Percentiles rank a stretch among this genome's conserved stretches.
These are phyloP conservation scores for Perca flavescens DNA, from an alignment of 2,113 vertebrate genomes.

Conservation along the genomic window DNA sequence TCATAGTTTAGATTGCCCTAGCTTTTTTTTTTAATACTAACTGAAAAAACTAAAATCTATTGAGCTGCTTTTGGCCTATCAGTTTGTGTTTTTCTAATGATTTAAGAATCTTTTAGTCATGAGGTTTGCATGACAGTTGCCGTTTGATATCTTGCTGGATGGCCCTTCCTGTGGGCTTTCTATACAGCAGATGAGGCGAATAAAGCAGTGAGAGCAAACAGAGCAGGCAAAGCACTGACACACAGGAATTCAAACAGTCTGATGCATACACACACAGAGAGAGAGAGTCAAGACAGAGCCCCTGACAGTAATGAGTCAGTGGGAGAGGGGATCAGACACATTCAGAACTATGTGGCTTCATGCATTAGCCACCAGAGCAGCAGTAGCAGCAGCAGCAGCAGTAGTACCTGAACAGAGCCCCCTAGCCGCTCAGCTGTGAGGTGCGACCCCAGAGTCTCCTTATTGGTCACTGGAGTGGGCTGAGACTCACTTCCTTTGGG, in stretches of 20 bases:
- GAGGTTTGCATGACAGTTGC: slow-evolving; percentile 26
- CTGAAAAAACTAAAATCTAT: background rate
- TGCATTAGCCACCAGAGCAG: slow-evolving; percentile 75
- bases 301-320: slow-evolving; percentile 32
- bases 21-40: too few relatives aligned
- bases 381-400: slow-evolving; percentile 73
- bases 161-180: slow-evolving; percentile 39
- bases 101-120: background rate
- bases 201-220: slow-evolving; percentile 45
- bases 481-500: slow-evolving; percentile 92
- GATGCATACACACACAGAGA: slow-evolving; percentile 30
- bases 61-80: background rate
- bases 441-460: slow-evolving; percentile 91
- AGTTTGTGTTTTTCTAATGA: background rate
- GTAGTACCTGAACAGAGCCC: slow-evolving; percentile 93
- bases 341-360: slow-evolving; percentile 60
- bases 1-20: background rate
- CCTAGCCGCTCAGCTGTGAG: slow-evolving; percentile 91
- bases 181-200: slow-evolving; percentile 55
- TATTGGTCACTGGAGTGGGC: slow-evolving; percentile 89
- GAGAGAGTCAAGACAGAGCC: slow-evolving; percentile 21
- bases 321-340: slow-evolving; percentile 40
- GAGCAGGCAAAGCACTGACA: slow-evolving; percentile 42
- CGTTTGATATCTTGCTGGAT: slow-evolving; percentile 39
- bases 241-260: slow-evolving; percentile 48